These are phyloP conservation scores for Polyergus mexicanus DNA, from an alignment of 1,140 invertebrate genomes.

Conservation along the genomic window DNA sequence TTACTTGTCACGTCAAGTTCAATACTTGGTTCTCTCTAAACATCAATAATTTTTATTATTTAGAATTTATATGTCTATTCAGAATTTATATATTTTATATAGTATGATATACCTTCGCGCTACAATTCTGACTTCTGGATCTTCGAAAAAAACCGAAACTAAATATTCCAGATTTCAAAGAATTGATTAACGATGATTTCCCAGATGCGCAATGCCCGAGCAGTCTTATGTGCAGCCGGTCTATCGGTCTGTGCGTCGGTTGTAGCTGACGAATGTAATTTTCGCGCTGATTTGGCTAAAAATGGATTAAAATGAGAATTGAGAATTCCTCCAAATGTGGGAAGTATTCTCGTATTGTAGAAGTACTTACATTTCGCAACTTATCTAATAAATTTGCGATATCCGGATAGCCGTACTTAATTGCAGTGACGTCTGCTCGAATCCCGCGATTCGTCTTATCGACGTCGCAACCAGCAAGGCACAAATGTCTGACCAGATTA, in stretches of 20 bases:
- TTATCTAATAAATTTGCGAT: conserved; percentile 91
- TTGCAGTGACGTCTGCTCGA: conserved; percentile 93
- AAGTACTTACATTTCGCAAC: conserved; percentile 88
- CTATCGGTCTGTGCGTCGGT: conserved; percentile 88
- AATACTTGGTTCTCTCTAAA: conserved; percentile 85
- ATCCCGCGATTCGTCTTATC: conserved; percentile 91
- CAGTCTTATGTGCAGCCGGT: conserved; percentile 91
- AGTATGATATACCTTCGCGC: conserved; percentile 77
- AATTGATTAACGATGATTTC: conserved; percentile 92
- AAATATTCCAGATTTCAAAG: conserved; percentile 90
- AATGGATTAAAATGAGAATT: conserved; percentile 33
- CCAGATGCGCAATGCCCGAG: conserved; percentile 93
- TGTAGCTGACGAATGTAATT: conserved; percentile 91
- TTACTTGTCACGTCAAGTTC: conserved; percentile 89
- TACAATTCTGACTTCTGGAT: conserved; percentile 85
- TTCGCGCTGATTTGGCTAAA: conserved; percentile 86
- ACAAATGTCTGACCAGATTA: conserved; percentile 92
- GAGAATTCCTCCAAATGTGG: neutral
- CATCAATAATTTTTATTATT: conserved; percentile 13
- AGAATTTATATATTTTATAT: conserved; percentile 12
- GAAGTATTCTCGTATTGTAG: conserved; percentile 2
- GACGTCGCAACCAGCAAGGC: conserved; percentile 91
- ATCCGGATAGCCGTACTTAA: conserved; percentile 92
- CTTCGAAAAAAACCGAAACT: conserved; percentile 89
- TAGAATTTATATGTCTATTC: neutral